These are phyloP conservation scores for Cantharis flavilabris DNA, from an alignment of 2,888 invertebrate genomes.

Conservation along the genomic window DNA sequence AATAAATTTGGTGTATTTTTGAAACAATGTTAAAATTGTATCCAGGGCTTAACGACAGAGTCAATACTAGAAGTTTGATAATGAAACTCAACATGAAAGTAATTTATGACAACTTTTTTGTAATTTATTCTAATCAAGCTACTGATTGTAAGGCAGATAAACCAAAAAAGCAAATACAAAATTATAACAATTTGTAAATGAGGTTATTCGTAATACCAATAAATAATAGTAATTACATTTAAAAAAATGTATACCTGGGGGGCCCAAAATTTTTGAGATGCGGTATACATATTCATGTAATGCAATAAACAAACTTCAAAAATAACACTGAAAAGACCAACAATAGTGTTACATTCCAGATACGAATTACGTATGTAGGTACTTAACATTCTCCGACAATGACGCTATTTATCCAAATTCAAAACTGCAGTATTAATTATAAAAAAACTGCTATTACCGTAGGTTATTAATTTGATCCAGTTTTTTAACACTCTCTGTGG, in stretches of 20 bases:
- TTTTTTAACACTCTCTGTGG: neutral
- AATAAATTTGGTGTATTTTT: neutral
- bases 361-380: neutral
- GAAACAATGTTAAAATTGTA: neutral
- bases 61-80: neutral
- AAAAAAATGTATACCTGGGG: neutral
- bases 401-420: neutral
- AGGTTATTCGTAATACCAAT: neutral
- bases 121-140: neutral
- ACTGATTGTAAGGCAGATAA: neutral
- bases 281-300: neutral
- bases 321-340: neutral
- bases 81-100: neutral
- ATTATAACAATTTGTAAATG: neutral
- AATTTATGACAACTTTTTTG: neutral
- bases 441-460: neutral
- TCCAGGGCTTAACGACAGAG: neutral
- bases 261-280: neutral
- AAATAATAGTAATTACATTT: neutral
- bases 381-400: neutral
- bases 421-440: neutral
- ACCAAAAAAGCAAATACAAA: neutral
- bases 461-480: neutral
- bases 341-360: neutral
- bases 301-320: neutral